phyloP scores from a whole-genome alignment of 2,888 invertebrate species.

The Allygus modestus region DNA sequence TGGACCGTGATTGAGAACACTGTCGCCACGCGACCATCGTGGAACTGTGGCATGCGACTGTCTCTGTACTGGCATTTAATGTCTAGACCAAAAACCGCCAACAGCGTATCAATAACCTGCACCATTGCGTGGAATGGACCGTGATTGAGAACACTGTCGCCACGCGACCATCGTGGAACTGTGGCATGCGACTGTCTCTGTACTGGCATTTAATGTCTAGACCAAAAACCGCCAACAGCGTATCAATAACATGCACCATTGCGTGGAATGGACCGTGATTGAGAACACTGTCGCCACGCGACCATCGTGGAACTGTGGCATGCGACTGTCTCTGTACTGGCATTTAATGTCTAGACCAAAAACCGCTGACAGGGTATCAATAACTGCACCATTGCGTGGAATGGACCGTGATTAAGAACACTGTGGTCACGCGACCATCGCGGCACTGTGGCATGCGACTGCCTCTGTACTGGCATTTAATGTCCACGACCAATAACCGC shows the following conservation, averaged over 20 bases:
- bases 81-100: too few species aligned
- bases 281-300: neutral
- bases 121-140: too few species aligned
- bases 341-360: neutral
- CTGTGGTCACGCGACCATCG: neutral
- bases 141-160: neutral
- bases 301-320: neutral
- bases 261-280: neutral
- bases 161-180: conserved; percentile 1
- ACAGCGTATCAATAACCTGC: too few species aligned
- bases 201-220: neutral
- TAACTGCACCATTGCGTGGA: neutral
- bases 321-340: neutral
- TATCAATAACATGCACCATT: conserved; percentile 5
- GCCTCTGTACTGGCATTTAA: too few species aligned
- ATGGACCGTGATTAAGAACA: neutral
- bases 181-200: conserved; percentile 10
- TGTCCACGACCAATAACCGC: neutral
- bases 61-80: too few species aligned
- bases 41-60: too few species aligned
- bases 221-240: neutral
- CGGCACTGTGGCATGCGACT: too few species aligned
- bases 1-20: neutral
- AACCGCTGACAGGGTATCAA: neutral
- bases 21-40: too few species aligned